Conservation (phyloP, 2,113 vertebrate species). For the Pithys albifrons region DNA sequence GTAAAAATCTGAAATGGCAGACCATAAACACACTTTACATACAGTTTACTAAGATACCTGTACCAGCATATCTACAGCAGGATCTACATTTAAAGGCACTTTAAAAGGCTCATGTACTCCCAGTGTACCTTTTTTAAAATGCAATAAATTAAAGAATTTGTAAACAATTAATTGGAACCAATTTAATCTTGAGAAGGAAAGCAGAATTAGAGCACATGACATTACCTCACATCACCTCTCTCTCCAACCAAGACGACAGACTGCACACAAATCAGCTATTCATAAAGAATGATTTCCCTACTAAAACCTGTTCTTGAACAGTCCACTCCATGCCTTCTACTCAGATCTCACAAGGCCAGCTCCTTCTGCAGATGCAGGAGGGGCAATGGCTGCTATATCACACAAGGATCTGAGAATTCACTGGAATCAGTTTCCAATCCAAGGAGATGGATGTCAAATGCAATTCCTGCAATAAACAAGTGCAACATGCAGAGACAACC, state of each 20-base stretch:
- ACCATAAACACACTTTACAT: neutral
- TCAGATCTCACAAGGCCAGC: neutral
- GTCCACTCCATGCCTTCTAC: neutral
- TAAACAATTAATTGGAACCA: neutral
- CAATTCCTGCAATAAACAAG: neutral
- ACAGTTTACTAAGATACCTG: neutral
- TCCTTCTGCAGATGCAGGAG: neutral
- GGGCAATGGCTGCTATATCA: neutral
- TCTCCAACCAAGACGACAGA: neutral
- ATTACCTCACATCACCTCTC: neutral
- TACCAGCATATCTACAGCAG: neutral
- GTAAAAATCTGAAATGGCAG: neutral
- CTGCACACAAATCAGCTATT: neutral
- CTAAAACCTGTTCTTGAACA: neutral
- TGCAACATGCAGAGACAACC: neutral
- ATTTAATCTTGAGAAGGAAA: neutral
- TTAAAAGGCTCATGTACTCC: neutral
- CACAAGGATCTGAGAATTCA: neutral
- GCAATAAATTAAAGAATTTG: neutral
- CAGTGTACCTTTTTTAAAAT: neutral
- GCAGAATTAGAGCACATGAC: neutral
- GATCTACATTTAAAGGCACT: neutral
- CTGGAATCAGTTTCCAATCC: neutral
- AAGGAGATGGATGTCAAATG: neutral
- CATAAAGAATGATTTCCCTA: neutral